These are phyloP conservation scores for Euwallacea fornicatus DNA, from an alignment of 1,140 invertebrate genomes.

Conservation along the genomic window DNA sequence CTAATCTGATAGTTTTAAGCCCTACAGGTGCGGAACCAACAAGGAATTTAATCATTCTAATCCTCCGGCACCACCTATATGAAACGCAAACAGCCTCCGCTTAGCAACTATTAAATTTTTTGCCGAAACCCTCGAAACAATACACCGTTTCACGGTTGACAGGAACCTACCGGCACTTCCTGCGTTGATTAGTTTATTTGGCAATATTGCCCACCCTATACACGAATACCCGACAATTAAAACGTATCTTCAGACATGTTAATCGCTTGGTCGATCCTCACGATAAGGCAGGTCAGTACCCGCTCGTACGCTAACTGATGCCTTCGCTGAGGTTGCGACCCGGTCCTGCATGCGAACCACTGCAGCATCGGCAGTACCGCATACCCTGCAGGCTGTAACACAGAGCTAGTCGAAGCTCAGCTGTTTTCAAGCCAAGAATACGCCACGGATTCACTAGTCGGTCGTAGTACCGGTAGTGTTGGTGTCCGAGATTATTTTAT, in stretches of 20 bases:
- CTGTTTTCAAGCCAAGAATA: conserved; percentile 25
- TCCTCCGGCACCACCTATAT: too few species aligned
- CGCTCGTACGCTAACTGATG: not conserved
- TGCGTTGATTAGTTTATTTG: too few species aligned
- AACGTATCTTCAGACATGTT: conserved; percentile 7
- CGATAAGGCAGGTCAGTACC: not conserved
- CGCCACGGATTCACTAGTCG: conserved; percentile 10
- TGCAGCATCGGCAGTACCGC: not conserved
- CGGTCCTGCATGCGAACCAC: not conserved
- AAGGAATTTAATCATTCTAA: too few species aligned
- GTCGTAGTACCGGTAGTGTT: conserved; percentile 23
- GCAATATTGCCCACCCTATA: too few species aligned
- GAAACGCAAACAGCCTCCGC: too few species aligned
- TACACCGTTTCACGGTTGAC: too few species aligned
- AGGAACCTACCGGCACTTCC: too few species aligned
- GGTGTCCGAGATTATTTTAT: too few species aligned
- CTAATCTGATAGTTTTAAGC: too few species aligned
- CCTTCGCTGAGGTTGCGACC: not conserved
- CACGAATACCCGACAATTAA: not conserved
- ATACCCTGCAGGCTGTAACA: not conserved
- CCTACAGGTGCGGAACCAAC: too few species aligned
- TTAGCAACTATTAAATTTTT: too few species aligned
- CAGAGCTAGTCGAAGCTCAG: conserved; percentile 21
- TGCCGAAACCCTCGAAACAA: too few species aligned
- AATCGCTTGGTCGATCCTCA: conserved; percentile 2